A percentile compares a stretch with the other conserved stretches of the same genome.
These are phyloP conservation scores for Protomyctophum bolini DNA, from an alignment of 2,113 vertebrate species.

Conservation along the genomic window DNA sequence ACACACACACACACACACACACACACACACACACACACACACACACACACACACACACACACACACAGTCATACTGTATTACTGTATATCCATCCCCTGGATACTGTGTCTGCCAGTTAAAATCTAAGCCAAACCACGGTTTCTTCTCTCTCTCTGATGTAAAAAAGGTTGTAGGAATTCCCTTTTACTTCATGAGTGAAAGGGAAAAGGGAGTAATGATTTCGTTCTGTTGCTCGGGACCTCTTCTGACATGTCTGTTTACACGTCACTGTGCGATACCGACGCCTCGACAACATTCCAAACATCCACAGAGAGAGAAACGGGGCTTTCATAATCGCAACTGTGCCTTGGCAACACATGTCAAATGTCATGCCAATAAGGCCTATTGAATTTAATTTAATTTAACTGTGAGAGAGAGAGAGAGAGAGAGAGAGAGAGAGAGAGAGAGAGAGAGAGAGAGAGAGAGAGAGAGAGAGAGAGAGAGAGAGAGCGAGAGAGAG, in stretches of 20 bases:
- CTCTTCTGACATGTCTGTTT: slow-evolving; percentile 55
- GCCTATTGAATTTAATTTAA: no score
- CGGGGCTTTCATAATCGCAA: background rate
- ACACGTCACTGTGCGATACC: slow-evolving; percentile 48
- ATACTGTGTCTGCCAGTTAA: slow-evolving; percentile 33
- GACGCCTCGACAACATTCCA: slow-evolving; percentile 31
- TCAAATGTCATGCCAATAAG: no score
- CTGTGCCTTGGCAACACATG: no score
- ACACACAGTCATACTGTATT: background rate
- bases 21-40: background rate
- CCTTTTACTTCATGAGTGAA: slow-evolving; percentile 17
- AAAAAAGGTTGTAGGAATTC: slow-evolving; percentile 45
- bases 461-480: background rate
- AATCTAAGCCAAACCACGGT: slow-evolving; percentile 23
- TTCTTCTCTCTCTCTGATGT: slow-evolving; percentile 37
- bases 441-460: background rate
- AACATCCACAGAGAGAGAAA: slow-evolving; percentile 26
- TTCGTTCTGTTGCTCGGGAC: slow-evolving; percentile 32
- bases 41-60: slow-evolving; percentile 1
- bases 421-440: background rate
- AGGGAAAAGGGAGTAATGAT: slow-evolving; percentile 28
- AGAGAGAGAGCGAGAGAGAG: no score
- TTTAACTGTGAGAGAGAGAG: no score
- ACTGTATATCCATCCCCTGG: slow-evolving; percentile 17
- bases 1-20: background rate